Percentiles rank a stretch among this genome's conserved stretches.
phyloP scores from a whole-genome alignment of 2,113 vertebrate genomes.

The Isichthys henryi region DNA sequence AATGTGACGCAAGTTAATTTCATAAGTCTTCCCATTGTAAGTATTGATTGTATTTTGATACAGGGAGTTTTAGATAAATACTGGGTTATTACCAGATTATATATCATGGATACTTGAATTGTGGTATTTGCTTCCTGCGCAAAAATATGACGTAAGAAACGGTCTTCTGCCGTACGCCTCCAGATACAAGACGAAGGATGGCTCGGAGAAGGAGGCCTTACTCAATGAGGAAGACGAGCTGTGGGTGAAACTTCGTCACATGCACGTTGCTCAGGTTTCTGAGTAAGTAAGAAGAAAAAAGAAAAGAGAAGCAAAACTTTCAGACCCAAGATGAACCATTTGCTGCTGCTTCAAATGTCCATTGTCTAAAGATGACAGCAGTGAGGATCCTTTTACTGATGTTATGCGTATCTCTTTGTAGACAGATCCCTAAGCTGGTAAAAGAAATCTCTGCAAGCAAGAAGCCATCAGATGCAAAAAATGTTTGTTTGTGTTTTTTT shows the following conservation, averaged over 20 bases:
- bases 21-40: background rate
- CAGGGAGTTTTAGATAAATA: background rate
- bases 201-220: conserved; percentile 72
- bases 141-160: background rate
- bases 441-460: conserved; percentile 83
- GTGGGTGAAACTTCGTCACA: conserved; percentile 85
- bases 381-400: background rate
- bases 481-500: conserved; percentile 44
- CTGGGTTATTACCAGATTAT: background rate
- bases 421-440: conserved; percentile 85
- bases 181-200: conserved; percentile 80
- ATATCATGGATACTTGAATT: background rate
- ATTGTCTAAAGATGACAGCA: background rate
- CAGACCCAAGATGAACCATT: background rate
- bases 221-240: conserved; percentile 87
- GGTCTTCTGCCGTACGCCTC: background rate
- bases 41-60: background rate
- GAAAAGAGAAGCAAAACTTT: background rate
- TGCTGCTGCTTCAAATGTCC: background rate
- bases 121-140: background rate
- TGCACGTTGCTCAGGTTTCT: conserved; percentile 86
- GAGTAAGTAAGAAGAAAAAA: conserved; percentile 66
- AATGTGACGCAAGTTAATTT: background rate
- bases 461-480: conserved; percentile 80
- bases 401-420: conserved; percentile 40